Conservation (phyloP, 1,140 invertebrate genomes). For the Drosophila bocki region DNA sequence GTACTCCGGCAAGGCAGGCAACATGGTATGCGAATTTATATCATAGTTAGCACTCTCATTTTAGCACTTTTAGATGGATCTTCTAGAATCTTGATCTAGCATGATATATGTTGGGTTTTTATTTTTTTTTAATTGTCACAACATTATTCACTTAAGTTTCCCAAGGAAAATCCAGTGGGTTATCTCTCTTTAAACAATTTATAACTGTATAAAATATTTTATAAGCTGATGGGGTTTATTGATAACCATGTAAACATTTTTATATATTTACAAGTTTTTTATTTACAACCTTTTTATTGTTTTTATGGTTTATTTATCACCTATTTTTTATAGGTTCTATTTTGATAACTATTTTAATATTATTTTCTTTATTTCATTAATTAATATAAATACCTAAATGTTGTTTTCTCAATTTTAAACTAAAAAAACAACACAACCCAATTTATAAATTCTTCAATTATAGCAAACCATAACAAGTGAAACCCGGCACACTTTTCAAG, state of each 20-base stretch:
- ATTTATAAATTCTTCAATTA: neutral
- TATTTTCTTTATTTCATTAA: neutral
- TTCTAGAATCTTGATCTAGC: constrained; percentile 5
- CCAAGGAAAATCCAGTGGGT: neutral
- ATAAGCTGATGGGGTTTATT: neutral
- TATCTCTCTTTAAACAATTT: neutral
- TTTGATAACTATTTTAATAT: no score
- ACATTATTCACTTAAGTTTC: neutral
- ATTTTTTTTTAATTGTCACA: neutral
- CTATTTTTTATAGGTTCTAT: no score
- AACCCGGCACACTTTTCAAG: neutral
- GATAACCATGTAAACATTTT: neutral
- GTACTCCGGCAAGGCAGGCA: constrained; percentile 12
- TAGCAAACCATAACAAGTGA: neutral
- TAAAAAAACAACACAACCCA: neutral
- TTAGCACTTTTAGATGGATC: constrained; percentile 4
- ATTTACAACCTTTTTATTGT: neutral
- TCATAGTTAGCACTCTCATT: constrained; percentile 12
- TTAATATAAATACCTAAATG: neutral
- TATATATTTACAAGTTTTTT: neutral
- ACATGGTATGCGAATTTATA: neutral
- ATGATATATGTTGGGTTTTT: neutral
- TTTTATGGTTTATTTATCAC: no score
- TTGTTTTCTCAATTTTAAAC: neutral
- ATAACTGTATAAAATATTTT: neutral